A percentile compares a stretch with the other conserved stretches of the same genome.
These are phyloP conservation scores for Sycobia sp. DNA, from an alignment of 1,140 invertebrate genomes.

Conservation along the genomic window DNA sequence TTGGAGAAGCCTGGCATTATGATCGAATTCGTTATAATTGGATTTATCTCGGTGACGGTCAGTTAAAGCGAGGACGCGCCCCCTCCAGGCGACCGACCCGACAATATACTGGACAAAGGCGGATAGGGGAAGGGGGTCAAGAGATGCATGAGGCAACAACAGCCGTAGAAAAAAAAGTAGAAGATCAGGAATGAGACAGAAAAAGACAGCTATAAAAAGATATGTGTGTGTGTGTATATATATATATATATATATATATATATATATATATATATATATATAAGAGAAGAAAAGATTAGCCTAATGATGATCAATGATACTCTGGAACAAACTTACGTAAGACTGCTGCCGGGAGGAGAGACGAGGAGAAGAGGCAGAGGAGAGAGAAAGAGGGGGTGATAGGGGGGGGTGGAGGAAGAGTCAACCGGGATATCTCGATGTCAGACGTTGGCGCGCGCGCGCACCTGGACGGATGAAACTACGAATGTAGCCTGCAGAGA, in stretches of 20 bases:
- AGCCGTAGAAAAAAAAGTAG: neutral
- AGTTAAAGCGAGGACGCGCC: neutral
- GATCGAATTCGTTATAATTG: neutral
- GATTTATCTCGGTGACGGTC: neutral
- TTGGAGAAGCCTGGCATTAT: no score
- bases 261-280: no score
- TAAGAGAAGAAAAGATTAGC: no score
- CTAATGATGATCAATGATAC: constrained; percentile 50
- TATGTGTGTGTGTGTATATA: no score
- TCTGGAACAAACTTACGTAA: constrained; percentile 35
- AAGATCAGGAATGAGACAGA: neutral
- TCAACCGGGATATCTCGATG: constrained; percentile 19
- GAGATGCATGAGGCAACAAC: no score
- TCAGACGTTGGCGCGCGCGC: neutral
- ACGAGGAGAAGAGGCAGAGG: no score
- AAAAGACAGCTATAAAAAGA: neutral
- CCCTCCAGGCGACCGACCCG: neutral
- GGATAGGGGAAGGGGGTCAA: no score
- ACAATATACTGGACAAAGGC: constrained; percentile 12
- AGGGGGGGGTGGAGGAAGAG: no score
- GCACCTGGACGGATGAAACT: constrained; percentile 10
- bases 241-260: no score
- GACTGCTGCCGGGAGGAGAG: neutral
- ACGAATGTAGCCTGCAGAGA: neutral
- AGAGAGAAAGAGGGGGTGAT: no score